A percentile compares a stretch with the other conserved stretches of the same genome.
phyloP scores from a whole-genome alignment of 1,140 invertebrate genomes.

The Drosophila pachea region DNA sequence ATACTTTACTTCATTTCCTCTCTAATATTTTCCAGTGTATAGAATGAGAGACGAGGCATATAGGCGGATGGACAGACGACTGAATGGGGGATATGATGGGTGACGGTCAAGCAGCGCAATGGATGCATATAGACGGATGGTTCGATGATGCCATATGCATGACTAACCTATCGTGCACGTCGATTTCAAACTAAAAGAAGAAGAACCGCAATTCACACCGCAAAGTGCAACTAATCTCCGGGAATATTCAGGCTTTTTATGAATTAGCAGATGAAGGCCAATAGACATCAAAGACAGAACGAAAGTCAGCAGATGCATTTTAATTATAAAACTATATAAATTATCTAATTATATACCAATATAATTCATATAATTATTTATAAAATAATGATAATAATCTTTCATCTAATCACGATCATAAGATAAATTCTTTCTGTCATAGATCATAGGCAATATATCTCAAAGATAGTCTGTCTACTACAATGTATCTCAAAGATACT shows the following conservation, averaged over 20 bases:
- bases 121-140: background rate
- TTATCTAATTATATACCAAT: too few relatives aligned
- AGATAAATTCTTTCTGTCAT: too few relatives aligned
- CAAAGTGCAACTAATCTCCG: slow-evolving; percentile 14
- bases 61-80: slow-evolving; percentile 2
- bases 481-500: too few relatives aligned
- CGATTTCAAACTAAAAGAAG: slow-evolving; percentile 21
- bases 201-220: slow-evolving; percentile 21
- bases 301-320: too few relatives aligned
- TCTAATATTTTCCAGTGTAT: slow-evolving; percentile 22
- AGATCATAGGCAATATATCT: too few relatives aligned
- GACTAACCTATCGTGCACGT: slow-evolving; percentile 39
- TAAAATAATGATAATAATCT: too few relatives aligned
- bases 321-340: too few relatives aligned
- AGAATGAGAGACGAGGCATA: slow-evolving; percentile 9
- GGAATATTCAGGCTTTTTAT: background rate
- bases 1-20: slow-evolving; percentile 10
- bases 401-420: too few relatives aligned
- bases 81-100: background rate
- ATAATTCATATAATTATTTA: too few relatives aligned
- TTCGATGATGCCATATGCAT: slow-evolving; percentile 39
- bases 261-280: background rate
- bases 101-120: background rate
- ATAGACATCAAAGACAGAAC: too few relatives aligned
- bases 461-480: too few relatives aligned